A percentile compares a stretch with the other conserved stretches of the same genome.
These are phyloP conservation scores for Cephus pulcher DNA, from an alignment of 2,888 invertebrate species.

Conservation along the genomic window DNA sequence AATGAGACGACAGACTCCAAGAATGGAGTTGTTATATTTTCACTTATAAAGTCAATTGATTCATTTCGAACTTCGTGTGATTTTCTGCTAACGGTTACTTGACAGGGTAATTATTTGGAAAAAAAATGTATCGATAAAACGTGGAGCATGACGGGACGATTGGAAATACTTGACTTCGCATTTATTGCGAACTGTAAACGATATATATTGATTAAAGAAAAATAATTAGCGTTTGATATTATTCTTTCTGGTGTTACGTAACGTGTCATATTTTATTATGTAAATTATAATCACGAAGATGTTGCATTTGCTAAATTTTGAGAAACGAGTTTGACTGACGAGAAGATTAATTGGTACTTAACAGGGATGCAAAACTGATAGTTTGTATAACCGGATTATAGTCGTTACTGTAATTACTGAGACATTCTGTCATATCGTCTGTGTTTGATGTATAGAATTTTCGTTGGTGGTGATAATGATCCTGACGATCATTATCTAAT, in stretches of 20 bases:
- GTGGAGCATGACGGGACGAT: neutral
- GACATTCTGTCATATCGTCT: slow-evolving; percentile 1
- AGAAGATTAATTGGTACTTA: slow-evolving; percentile 31
- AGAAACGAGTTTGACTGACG: neutral
- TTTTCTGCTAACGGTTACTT: neutral
- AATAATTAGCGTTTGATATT: neutral
- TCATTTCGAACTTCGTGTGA: neutral
- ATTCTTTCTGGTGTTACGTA: neutral
- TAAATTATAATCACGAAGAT: neutral
- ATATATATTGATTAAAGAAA: neutral
- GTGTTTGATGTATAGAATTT: slow-evolving; percentile 5
- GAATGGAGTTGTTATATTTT: neutral
- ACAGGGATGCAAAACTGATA: slow-evolving; percentile 33
- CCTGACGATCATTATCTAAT: neutral
- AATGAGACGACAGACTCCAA: neutral
- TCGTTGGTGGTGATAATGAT: neutral
- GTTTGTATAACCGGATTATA: slow-evolving; percentile 36
- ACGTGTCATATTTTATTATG: neutral
- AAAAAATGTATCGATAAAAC: neutral
- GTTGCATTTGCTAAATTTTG: neutral
- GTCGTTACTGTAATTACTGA: slow-evolving; percentile 5
- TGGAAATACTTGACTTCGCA: neutral
- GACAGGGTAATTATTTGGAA: neutral
- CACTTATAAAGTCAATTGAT: neutral
- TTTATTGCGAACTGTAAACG: neutral